Evolutionary conservation across 1,140 invertebrate species (phyloP).

Genomic region (Hirudo medicinalis): DNA sequence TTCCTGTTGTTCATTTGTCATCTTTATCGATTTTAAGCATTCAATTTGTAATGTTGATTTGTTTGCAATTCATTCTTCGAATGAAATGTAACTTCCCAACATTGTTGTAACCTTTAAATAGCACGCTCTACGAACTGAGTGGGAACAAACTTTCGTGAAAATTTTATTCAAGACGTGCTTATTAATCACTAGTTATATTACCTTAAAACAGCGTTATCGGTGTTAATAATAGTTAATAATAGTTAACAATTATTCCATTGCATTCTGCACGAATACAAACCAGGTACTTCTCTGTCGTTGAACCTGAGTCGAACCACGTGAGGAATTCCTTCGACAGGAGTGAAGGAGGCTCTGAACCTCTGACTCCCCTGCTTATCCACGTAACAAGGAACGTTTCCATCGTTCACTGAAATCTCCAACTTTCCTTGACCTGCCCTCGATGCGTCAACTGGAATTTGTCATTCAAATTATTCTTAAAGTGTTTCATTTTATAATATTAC

Average conservation of each 20-base stretch:
- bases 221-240: no score
- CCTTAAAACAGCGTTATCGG: no score
- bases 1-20: conserved; percentile 26
- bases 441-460: conserved; percentile 63
- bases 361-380: conserved; percentile 66
- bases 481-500: no score
- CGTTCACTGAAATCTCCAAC: conserved; percentile 88
- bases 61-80: no score
- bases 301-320: conserved; percentile 97
- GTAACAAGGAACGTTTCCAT: conserved; percentile 81
- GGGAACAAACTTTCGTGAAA: no score
- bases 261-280: conserved; percentile 41
- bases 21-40: not conserved
- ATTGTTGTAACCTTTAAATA: no score
- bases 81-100: no score
- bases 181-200: no score
- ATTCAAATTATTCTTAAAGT: no score
- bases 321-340: conserved; percentile 74
- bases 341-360: conserved; percentile 54
- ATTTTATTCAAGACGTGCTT: no score
- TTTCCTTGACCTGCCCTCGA: conserved; percentile 85
- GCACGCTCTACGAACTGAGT: no score
- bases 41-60: not conserved
- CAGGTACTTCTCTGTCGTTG: conserved; percentile 84
- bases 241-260: no score